Evolutionary conservation across 2,113 vertebrate genomes (phyloP), one percentile per base, ranked within the genome.

Genomic region (Pterophyllum scalare): DNA sequence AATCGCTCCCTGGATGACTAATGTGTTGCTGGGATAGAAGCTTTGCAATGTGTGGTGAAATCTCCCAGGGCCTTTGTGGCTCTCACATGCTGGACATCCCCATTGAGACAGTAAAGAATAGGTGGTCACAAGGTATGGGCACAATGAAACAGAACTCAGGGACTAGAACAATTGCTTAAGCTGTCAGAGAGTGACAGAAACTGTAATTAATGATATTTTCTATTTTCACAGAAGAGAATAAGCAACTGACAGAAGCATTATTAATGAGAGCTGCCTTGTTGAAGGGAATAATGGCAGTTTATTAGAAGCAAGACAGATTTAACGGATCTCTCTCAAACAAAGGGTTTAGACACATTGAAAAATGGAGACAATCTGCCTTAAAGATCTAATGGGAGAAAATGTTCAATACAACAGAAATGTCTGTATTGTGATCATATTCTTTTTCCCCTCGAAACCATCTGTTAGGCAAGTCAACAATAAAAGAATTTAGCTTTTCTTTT

Each of bases 161-260:
- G 88, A 94, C 83, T 74, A 92, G 95, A 96, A 97, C 97, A 97
- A 97, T 97, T 91, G 83, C 35, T 74, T 77, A 87, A 92, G 91
- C 94, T 96, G 97, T 97, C 96, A 96, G 90, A 93, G 80, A 84
- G 91, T 97, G 97, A 97, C 97, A 97, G 95, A 96, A 97, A 97
- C 95, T 96, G 96, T 98, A 98, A 98, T 99, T 97, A 98, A 98
- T 98, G 97, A 96, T 97, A 96, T 96, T 94, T 95, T 93, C 93
- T 90, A 94, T 97, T 98, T 97, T 96, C 94, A 91, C 91, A 81
- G 90, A 93, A 91, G 91, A 96, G 95, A 97, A 97, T 96, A 94
- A 95, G 94, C 94, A 93, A 93, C 94, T 97, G 97, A 98, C 97
- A 98, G 96, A 96, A 95, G 96, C 95, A 96, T 98, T 99, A 98